Conservation (phyloP, 2,797 vertebrate genomes). For the Catostomus latipinnis region DNA sequence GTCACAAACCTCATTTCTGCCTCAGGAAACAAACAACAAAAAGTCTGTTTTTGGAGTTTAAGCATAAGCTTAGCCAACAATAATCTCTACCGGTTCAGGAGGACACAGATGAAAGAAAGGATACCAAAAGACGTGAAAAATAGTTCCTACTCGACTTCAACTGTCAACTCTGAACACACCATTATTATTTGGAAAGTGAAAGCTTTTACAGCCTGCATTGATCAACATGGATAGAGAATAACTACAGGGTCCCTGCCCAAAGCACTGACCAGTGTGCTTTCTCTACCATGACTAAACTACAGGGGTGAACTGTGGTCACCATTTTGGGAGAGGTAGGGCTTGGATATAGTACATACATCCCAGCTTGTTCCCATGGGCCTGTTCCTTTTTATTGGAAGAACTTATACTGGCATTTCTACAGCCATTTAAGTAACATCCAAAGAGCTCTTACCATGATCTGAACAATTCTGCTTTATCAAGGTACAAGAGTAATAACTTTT, state of each 20-base stretch:
- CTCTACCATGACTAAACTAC: constrained; percentile 18
- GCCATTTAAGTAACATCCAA: constrained; percentile 15
- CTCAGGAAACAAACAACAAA: constrained; percentile 56
- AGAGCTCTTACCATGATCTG: constrained; percentile 44
- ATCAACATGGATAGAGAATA: constrained; percentile 45
- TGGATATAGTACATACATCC: constrained; percentile 5
- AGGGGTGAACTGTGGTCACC: constrained; percentile 22
- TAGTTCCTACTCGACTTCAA: constrained; percentile 52
- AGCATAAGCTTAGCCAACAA: constrained; percentile 45
- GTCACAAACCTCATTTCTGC: constrained; percentile 51
- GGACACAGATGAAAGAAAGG: constrained; percentile 57
- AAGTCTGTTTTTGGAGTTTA: constrained; percentile 37
- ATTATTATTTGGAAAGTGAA: constrained; percentile 43
- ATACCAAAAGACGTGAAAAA: constrained; percentile 52
- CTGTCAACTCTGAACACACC: constrained; percentile 11
- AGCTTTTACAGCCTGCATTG: constrained; percentile 44
- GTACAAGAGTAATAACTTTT: constrained; percentile 60
- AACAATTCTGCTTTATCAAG: constrained; percentile 62
- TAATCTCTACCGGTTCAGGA: constrained; percentile 47
- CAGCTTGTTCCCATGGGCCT: constrained; percentile 43
- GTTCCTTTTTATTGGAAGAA: constrained; percentile 22
- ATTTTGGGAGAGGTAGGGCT: too few species aligned
- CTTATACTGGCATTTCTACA: constrained; percentile 41
- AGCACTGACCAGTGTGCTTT: constrained; percentile 24
- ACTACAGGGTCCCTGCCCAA: constrained; percentile 31